Conservation (phyloP, 2,888 invertebrate genomes). For the Clitarchus hookeri region DNA sequence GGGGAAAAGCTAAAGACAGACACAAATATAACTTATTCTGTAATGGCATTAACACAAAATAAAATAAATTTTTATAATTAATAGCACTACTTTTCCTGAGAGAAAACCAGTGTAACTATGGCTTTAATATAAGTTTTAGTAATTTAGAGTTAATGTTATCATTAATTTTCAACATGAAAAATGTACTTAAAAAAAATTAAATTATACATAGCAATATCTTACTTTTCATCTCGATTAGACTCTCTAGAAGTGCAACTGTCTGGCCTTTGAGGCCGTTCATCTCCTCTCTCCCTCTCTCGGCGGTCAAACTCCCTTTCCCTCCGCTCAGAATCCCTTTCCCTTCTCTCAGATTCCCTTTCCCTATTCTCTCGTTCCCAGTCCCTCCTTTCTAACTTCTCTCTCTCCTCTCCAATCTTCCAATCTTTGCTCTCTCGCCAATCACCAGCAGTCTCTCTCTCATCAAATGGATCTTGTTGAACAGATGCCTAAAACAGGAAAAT, state of each 20-base stretch:
- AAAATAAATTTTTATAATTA: too few species aligned
- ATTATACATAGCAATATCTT: too few species aligned
- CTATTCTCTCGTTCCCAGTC: constrained; percentile 35
- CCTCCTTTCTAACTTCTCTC: constrained; percentile 31
- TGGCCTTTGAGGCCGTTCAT: constrained; percentile 61
- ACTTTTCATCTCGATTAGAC: constrained; percentile 59
- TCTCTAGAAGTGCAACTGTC: constrained; percentile 60
- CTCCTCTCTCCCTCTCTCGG: constrained; percentile 33
- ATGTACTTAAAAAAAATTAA: too few species aligned
- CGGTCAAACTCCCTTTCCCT: constrained; percentile 39
- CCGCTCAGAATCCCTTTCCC: constrained; percentile 44
- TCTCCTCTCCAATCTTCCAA: constrained; percentile 36
- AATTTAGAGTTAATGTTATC: too few species aligned
- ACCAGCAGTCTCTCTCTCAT: constrained; percentile 33
- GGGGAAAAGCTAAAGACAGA: too few species aligned
- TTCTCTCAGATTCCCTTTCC: constrained; percentile 22
- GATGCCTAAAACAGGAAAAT: constrained; percentile 24
- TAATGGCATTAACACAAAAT: too few species aligned
- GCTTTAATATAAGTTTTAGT: too few species aligned
- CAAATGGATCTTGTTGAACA: constrained; percentile 32
- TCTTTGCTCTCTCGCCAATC: constrained; percentile 37
- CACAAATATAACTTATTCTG: too few species aligned
- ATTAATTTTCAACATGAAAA: too few species aligned
- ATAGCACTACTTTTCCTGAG: too few species aligned
- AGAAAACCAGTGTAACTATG: too few species aligned